phyloP scores from a whole-genome alignment of 2,888 invertebrate genomes.

The Ophioninae sp. region DNA sequence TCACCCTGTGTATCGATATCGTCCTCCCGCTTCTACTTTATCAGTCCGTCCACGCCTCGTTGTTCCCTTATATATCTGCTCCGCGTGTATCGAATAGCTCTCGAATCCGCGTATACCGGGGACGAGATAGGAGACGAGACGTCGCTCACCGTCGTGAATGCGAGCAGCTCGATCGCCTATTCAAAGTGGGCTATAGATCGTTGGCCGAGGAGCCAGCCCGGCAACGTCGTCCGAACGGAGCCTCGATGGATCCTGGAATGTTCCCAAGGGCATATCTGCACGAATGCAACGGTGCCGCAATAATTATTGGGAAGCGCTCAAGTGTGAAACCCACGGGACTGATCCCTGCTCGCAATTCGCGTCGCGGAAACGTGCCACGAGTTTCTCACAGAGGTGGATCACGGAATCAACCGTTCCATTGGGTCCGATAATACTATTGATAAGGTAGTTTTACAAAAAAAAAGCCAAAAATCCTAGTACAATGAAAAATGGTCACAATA shows the following conservation, averaged over 20 bases:
- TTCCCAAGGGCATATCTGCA: conserved; percentile 62
- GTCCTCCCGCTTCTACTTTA: conserved; percentile 38
- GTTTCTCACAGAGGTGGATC: neutral
- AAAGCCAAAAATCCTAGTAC: neutral
- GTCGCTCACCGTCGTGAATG: conserved; percentile 1
- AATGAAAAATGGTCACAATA: neutral
- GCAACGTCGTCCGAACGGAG: conserved; percentile 7
- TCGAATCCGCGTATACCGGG: conserved; percentile 14
- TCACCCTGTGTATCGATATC: neutral
- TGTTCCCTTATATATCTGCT: conserved; percentile 10
- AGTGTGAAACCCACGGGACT: conserved; percentile 60
- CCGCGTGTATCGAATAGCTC: conserved; percentile 57
- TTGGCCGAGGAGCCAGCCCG: neutral
- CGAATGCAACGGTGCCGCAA: conserved; percentile 58
- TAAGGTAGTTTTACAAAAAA: neutral
- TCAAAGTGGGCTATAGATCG: conserved; percentile 10
- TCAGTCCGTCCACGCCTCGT: conserved; percentile 19
- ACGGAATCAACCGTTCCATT: neutral
- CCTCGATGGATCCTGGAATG: conserved; percentile 50
- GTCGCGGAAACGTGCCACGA: neutral
- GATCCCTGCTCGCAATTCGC: conserved; percentile 1
- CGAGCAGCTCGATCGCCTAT: conserved; percentile 24
- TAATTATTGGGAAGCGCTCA: conserved; percentile 66
- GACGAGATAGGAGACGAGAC: conserved; percentile 8
- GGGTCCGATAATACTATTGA: neutral